These are phyloP conservation scores for Phrynocephalus forsythii DNA, from an alignment of 2,797 vertebrate species.

Conservation along the genomic window DNA sequence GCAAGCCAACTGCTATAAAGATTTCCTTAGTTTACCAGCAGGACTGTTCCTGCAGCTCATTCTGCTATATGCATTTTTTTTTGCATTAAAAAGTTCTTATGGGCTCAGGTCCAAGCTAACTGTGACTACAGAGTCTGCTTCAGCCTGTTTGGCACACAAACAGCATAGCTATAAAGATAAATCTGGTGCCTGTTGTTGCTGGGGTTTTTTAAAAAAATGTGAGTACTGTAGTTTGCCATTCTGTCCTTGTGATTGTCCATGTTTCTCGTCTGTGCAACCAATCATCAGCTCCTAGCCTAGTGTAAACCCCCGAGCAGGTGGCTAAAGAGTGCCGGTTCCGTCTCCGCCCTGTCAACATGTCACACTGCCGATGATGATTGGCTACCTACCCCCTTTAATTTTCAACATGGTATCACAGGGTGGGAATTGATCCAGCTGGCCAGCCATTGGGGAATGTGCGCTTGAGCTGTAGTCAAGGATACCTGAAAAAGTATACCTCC, in stretches of 20 bases:
- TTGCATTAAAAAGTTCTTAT: constrained; percentile 26
- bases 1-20: not conserved
- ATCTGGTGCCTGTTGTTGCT: constrained; percentile 21
- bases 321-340: constrained; percentile 33
- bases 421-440: constrained; percentile 62
- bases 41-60: not conserved
- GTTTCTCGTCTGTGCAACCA: constrained; percentile 23
- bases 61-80: not conserved
- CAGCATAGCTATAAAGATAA: constrained; percentile 22
- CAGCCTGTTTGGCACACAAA: constrained; percentile 40
- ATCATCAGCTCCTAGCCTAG: constrained; percentile 25
- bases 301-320: constrained; percentile 29
- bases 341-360: constrained; percentile 54
- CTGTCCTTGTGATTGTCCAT: not conserved
- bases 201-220: not conserved
- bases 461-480: constrained; percentile 71
- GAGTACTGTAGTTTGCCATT: constrained; percentile 8
- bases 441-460: constrained; percentile 45
- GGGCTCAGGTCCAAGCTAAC: constrained; percentile 1
- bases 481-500: constrained; percentile 58
- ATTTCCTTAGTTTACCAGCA: constrained; percentile 23
- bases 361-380: constrained; percentile 30
- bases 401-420: constrained; percentile 54
- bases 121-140: not conserved
- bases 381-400: constrained; percentile 58